phyloP scores from a whole-genome alignment of 2,797 vertebrate genomes.

The Neosilurus mollespiculum region DNA sequence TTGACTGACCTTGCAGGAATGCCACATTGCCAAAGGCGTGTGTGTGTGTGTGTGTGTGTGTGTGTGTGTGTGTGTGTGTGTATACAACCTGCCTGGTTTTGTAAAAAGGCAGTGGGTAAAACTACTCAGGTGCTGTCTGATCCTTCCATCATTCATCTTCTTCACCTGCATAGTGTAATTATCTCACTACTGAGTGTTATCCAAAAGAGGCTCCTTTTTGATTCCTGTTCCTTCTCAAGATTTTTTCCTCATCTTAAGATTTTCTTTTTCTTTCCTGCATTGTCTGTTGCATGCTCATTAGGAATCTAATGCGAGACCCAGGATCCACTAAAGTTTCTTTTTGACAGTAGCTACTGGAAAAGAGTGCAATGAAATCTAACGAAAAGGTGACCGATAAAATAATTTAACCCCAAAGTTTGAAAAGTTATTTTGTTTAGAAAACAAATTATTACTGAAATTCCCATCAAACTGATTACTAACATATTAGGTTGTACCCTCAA shows the following conservation, averaged over 20 bases:
- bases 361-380: no score
- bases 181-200: not conserved
- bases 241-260: not conserved
- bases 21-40: not conserved
- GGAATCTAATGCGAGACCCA: not conserved
- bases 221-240: not conserved
- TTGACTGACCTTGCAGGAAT: conserved; percentile 28
- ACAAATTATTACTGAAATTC: not conserved
- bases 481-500: not conserved
- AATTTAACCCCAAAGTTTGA: not conserved
- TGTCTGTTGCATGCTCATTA: not conserved
- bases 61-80: not conserved
- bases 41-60: not conserved
- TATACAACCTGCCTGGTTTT: not conserved
- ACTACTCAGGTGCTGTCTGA: conserved; percentile 32
- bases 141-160: not conserved
- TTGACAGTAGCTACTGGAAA: not conserved
- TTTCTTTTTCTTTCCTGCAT: not conserved
- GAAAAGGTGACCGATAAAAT: not conserved
- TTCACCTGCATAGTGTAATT: not conserved
- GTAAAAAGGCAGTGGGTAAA: conserved; percentile 35
- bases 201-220: not conserved
- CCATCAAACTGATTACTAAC: not conserved
- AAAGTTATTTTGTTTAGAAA: not conserved
- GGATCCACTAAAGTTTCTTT: not conserved